phyloP scores from a whole-genome alignment of 2,797 vertebrate genomes.

The Alectoris magna region DNA sequence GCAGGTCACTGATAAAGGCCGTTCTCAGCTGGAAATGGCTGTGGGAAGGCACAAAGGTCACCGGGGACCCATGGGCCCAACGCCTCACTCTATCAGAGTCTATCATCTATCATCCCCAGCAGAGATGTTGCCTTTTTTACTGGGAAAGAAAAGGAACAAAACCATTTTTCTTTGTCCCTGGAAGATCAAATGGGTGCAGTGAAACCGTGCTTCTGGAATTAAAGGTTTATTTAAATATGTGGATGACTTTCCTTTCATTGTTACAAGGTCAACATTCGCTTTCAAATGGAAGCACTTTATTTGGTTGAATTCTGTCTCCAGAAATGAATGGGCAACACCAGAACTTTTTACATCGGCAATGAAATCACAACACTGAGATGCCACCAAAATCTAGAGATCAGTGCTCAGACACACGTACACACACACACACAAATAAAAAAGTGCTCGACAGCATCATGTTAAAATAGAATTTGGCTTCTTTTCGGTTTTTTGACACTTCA shows the following conservation, averaged over 20 bases:
- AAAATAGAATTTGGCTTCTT: slow-evolving; percentile 73
- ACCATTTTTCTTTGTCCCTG: background rate
- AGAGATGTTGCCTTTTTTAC: background rate
- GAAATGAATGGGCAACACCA: slow-evolving; percentile 69
- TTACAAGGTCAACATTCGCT: slow-evolving; percentile 63
- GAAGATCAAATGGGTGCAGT: background rate
- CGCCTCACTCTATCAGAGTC: background rate
- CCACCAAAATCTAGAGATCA: slow-evolving; percentile 51
- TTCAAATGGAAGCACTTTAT: slow-evolving; percentile 79
- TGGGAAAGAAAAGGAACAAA: background rate
- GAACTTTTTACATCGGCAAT: slow-evolving; percentile 49
- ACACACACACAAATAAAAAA: slow-evolving; percentile 63
- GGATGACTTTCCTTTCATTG: slow-evolving; percentile 54
- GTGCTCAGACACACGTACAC: slow-evolving; percentile 68
- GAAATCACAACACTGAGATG: slow-evolving; percentile 59
- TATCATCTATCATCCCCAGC: background rate
- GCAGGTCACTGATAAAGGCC: background rate
- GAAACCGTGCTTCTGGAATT: slow-evolving; percentile 16
- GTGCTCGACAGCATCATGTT: slow-evolving; percentile 62
- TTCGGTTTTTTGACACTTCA: slow-evolving; percentile 60
- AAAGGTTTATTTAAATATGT: slow-evolving; percentile 73
- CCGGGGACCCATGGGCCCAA: rapidly evolving
- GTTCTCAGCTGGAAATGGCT: background rate
- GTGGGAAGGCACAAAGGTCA: background rate
- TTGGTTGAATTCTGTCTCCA: slow-evolving; percentile 78